Percentiles rank a stretch among this genome's conserved stretches.
phyloP scores from a whole-genome alignment of 2,113 vertebrate genomes.

The Helogale parvula region DNA sequence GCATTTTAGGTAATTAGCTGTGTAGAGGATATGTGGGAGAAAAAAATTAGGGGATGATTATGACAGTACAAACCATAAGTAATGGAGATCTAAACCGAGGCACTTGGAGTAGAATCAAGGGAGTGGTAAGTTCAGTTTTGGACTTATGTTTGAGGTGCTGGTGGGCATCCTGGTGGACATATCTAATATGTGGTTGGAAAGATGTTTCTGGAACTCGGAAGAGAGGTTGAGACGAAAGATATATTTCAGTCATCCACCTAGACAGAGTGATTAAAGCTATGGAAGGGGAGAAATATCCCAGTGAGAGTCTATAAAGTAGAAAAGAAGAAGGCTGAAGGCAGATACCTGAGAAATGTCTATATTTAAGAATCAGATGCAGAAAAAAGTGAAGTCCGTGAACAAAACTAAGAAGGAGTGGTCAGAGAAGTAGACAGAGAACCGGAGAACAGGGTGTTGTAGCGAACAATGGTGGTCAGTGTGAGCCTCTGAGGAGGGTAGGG shows the following conservation, averaged over 20 bases:
- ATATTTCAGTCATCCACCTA: not conserved
- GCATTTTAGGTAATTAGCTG: not conserved
- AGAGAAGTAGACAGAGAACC: not conserved
- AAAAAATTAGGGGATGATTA: not conserved
- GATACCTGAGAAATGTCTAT: not conserved
- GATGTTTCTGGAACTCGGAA: not conserved
- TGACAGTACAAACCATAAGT: too few species aligned
- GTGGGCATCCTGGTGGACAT: not conserved
- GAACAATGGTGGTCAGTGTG: not conserved
- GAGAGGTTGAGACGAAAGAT: not conserved
- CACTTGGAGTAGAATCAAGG: not conserved
- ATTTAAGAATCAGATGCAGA: not conserved
- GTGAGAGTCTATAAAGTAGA: not conserved
- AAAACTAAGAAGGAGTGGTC: not conserved
- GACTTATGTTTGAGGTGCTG: not conserved
- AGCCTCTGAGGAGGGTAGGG: not conserved
- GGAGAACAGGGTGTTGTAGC: fast-evolving
- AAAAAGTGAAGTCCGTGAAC: not conserved
- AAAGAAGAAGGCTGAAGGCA: not conserved
- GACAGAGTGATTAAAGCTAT: not conserved
- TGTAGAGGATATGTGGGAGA: not conserved
- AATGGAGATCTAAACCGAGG: not conserved
- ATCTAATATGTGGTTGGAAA: not conserved
- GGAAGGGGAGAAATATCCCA: not conserved
- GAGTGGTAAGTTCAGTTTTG: not conserved